Evolutionary conservation across 1,140 invertebrate genomes (phyloP).

Genomic region (Eciton burchellii): DNA sequence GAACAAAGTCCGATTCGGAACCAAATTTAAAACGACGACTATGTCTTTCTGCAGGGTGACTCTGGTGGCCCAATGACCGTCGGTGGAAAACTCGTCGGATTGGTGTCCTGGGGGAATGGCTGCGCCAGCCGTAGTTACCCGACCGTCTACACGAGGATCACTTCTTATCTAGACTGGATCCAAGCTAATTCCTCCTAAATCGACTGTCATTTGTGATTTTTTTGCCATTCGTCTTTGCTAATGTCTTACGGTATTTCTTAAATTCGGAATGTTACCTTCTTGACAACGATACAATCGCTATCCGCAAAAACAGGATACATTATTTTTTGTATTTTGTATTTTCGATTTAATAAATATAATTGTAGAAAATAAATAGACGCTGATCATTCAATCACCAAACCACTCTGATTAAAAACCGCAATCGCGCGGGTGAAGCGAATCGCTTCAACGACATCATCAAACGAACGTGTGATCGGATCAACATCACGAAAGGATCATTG

Average conservation of each 20-base stretch:
- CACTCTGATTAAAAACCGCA: too few relatives aligned
- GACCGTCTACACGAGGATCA: constrained; percentile 81
- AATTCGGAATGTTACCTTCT: not conserved
- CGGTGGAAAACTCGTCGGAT: constrained; percentile 79
- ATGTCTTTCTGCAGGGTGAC: constrained; percentile 83
- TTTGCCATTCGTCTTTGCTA: not conserved
- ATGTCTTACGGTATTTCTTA: not conserved
- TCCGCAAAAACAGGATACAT: not conserved
- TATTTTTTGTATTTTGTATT: constrained; percentile 31
- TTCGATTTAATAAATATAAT: constrained; percentile 35
- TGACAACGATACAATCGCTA: not conserved
- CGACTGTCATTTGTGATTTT: not conserved
- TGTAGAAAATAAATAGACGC: too few relatives aligned
- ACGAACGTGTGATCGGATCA: too few relatives aligned
- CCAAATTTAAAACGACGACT: not conserved
- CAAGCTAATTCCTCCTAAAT: constrained; percentile 21
- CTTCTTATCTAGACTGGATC: constrained; percentile 69
- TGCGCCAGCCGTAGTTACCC: constrained; percentile 80
- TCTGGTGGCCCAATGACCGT: constrained; percentile 87
- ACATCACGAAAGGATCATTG: too few relatives aligned
- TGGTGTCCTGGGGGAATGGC: constrained; percentile 84
- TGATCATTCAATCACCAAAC: too few relatives aligned
- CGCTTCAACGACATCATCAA: too few relatives aligned
- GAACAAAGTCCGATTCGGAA: not conserved
- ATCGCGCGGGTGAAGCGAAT: too few relatives aligned